Base-by-base conservation (phyloP, 2,888 invertebrate genomes). In the Pandemis corylana region DNA sequence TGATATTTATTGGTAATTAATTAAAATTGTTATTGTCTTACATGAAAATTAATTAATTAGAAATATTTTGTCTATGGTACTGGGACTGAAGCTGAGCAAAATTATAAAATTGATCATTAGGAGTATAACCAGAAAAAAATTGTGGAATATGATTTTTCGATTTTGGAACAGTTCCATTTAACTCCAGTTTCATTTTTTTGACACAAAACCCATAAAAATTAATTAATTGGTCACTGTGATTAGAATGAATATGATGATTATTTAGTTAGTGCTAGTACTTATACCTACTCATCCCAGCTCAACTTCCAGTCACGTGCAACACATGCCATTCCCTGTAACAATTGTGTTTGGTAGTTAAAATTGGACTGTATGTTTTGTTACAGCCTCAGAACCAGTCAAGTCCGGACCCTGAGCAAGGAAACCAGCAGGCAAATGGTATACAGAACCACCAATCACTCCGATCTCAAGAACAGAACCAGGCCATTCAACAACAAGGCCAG, bases 321-420 rank as follows among this genome's bases (percentile, higher is more conserved):
- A 51, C 5, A 51, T 51, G 13, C n/a, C 51, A 51, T n/a, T 51
- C 5, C n/a, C n/a, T 51, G n/a, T 1, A 6, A 7, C 44, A 44
- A 44, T 1, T 49, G 10, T 49, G 2, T 53, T n/a, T 53, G n/a
- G n/a, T 7, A 15, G 12, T 59, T 28, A 28, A 28, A 28, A 42
- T 7, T 62, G 1, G n/a, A 62, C 9, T 49, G 10, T 53, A n/a
- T 36, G 7, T 62, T 62, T 49, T 87, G 81, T 92, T 92, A 69
- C 93, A 95, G 89, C 92, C 94, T 49, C 95, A 95, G 78, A 94
- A 95, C 76, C 94, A 94, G 78, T 88, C 91, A 10, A 94, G 93
- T 78, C 91, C 94, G 15, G 92, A 93, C 76, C 86, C 92, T 2
- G 94, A 94, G 74, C 92, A 91, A 59, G 87, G 92, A 69, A 94